Base-by-base conservation (phyloP, 2,113 vertebrate genomes). In the Indicator indicator region DNA sequence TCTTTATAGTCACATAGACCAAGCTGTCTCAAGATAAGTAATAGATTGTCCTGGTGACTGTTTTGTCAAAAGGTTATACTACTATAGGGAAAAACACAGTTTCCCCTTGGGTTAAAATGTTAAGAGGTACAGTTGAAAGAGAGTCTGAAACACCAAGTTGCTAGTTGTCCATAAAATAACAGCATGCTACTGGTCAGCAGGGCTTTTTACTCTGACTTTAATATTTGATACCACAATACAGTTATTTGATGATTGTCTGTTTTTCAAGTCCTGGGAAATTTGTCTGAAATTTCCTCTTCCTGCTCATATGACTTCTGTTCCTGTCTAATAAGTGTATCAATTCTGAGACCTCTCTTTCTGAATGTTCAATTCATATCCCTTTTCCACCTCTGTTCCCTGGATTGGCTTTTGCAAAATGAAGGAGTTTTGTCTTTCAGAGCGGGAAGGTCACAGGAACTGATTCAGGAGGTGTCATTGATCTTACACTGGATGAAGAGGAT, bases 401-500 rank as follows among this genome's bases (percentile, higher is more conserved):
- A 90, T 93, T 96, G 96, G 78, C 92, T 88, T 96, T 96, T 96
- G 96, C 78, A 96, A 96, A 98, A 96, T 89, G 8, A 87, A 95
- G n/a, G 86, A 82, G 84, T 96, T 97, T 97, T 98, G 84, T 97
- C 94, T 98, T 98, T 96, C 97, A 98, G 98, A 97, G 92, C 90
- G 96, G 93, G 75, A 98, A 97, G 93, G 82, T 97, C 89, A 78
- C 97, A 94, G 93, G 97, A 83, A 90, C 88, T 56, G 91, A 96
- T 93, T 93, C 96, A 73, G 95, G 97, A 95, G 96, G 97, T 83
- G 97, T 98, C 94, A 98, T 98, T 96, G 98, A 98, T 91, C 98
- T 98, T 89, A 98, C 98, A 33, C 92, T 98, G 90, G 98, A 98
- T 95, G 98, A 98, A 94, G 98, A 98, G 87, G 98, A 98, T 12